Base-by-base conservation (phyloP, 1,140 invertebrate species). In the Nymphalis io region DNA sequence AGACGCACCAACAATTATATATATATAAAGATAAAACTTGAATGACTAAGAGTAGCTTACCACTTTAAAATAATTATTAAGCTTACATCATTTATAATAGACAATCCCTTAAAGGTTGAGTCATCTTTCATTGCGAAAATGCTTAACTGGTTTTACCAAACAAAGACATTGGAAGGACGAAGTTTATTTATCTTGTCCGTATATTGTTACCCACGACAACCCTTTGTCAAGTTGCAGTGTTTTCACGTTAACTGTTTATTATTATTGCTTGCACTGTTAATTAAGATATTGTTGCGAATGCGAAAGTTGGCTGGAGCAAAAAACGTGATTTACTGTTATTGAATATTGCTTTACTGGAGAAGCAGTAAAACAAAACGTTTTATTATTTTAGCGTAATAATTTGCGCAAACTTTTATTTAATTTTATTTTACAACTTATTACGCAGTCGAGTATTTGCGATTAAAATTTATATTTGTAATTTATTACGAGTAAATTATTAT, bases 111-210 rank as follows among this genome's bases (percentile, higher is more conserved):
- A 67, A 63, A 66, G 51, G 63, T 65, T 74, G 65, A 71, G 73
- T 74, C 69, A 74, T 72, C 53, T 70, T 64, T 58, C 62, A 62
- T 67, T 72, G 70, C 60, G 58, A 64, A 74, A 74, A 71, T 57
- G 61, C 62, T 60, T 68, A 74, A 74, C 73, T 69, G 69, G 57
- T 67, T 59, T 60, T 27, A 68, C 65, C 16, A 51, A 72, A 72
- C 65, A 71, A 68, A 68, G 70, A 38, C 61, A 72, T 72, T 65
- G 73, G 51, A 71, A 72, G 69, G 63, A 46, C 59, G 42, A n/a
- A 33, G 57, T 65, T 70, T 67, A 62, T 60, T 66, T 67, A 51
- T 68, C 44, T 62, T 65, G 51, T 27, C 16, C 23, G 11, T 55
- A 70, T 75, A 62, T 66, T 64, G 74, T 75, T 67, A 65, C 70